Evolutionary conservation across 2,797 vertebrate genomes (phyloP).

Genomic region (Choloepus didactylus): DNA sequence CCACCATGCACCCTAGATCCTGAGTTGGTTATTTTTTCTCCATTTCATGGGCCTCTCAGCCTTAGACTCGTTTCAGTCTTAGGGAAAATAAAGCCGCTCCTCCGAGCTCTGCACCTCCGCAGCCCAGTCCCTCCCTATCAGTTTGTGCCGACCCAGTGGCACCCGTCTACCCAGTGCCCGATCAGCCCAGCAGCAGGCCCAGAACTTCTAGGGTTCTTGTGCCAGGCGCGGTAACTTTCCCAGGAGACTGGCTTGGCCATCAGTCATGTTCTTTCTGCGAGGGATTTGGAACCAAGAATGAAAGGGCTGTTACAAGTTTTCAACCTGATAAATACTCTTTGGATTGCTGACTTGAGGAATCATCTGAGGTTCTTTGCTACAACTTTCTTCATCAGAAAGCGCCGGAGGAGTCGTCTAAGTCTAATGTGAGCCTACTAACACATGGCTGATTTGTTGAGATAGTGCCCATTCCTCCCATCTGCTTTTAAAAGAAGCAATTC

Average conservation of each 20-base stretch:
- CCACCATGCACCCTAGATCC: neutral
- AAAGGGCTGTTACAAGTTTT: constrained; percentile 84
- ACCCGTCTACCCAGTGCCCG: constrained; percentile 92
- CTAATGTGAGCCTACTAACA: constrained; percentile 91
- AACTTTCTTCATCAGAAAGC: constrained; percentile 93
- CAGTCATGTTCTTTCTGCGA: constrained; percentile 87
- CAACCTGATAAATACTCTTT: constrained; percentile 97
- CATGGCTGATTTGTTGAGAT: constrained; percentile 92
- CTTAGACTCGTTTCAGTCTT: neutral
- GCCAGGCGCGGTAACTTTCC: constrained; percentile 83
- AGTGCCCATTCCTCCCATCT: constrained; percentile 88
- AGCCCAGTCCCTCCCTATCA: constrained; percentile 71
- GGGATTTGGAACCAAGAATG: constrained; percentile 91
- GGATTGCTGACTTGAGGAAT: constrained; percentile 98
- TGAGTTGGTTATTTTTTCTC: constrained; percentile 43
- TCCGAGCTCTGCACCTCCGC: neutral
- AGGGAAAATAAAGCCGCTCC: neutral
- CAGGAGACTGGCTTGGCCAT: constrained; percentile 83
- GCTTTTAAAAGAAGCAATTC: constrained; percentile 90
- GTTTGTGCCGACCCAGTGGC: constrained; percentile 96
- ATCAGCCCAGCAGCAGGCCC: constrained; percentile 86
- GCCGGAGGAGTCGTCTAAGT: constrained; percentile 86
- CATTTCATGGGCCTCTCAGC: neutral
- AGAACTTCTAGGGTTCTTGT: constrained; percentile 89
- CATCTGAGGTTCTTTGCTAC: constrained; percentile 87